Conservation (phyloP, 2,113 vertebrate species). For the Spizaetus ornatus region DNA sequence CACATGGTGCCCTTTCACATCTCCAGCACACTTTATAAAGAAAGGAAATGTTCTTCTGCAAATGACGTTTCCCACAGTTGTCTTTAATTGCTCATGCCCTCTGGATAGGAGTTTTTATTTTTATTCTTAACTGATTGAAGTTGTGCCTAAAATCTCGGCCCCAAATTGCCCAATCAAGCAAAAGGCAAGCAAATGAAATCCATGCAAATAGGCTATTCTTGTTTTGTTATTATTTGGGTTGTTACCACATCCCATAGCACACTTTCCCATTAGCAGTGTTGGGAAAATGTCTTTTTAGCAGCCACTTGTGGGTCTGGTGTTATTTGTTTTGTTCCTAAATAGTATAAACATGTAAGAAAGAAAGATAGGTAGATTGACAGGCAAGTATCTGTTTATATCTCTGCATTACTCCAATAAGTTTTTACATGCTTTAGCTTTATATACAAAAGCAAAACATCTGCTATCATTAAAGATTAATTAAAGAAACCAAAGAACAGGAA, state of each 20-base stretch:
- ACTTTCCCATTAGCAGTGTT: background rate
- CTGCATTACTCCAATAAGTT: background rate
- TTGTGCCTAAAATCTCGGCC: constrained; percentile 5
- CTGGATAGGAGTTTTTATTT: constrained; percentile 23
- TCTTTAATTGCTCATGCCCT: constrained; percentile 16
- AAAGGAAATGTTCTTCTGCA: background rate
- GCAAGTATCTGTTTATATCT: background rate
- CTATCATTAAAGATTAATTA: background rate
- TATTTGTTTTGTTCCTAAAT: background rate
- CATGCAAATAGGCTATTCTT: background rate
- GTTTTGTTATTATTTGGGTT: background rate
- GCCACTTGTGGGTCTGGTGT: background rate
- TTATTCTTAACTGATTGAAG: constrained; percentile 10
- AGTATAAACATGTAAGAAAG: background rate
- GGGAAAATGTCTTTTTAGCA: constrained; percentile 5
- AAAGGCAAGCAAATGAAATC: constrained; percentile 15
- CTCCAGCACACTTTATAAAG: background rate
- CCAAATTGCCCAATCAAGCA: background rate
- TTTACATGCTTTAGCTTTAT: background rate
- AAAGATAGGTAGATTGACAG: background rate
- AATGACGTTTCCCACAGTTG: background rate
- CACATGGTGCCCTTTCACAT: background rate
- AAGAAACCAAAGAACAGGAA: background rate
- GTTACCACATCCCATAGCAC: constrained; percentile 12
- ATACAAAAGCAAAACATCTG: background rate